Percentiles rank a stretch among this genome's conserved stretches.
Evolutionary conservation across 2,797 vertebrate species (phyloP).

Genomic region (Rachycentron canadum): DNA sequence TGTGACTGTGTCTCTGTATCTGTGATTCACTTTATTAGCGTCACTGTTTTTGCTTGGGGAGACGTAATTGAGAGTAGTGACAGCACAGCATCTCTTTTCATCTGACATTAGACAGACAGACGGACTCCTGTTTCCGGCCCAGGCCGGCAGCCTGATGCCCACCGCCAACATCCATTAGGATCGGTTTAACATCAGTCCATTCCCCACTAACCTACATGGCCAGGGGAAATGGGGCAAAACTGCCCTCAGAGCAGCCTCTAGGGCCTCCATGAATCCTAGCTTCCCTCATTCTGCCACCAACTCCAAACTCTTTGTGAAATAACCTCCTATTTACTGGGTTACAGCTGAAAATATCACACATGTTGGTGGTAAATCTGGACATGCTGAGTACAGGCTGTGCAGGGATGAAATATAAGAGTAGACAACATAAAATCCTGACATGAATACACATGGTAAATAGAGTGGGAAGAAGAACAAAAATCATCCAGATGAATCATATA

Average conservation of each 20-base stretch:
- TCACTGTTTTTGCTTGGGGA: slow-evolving; percentile 52
- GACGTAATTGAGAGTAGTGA: slow-evolving; percentile 62
- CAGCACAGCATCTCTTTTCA: slow-evolving; percentile 62
- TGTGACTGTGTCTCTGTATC: slow-evolving; percentile 29
- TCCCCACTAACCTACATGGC: slow-evolving; percentile 64
- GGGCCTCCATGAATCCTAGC: slow-evolving; percentile 41
- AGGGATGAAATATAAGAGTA: slow-evolving; percentile 13
- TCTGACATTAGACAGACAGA: slow-evolving; percentile 62
- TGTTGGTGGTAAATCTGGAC: not conserved
- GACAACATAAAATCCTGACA: slow-evolving; percentile 11
- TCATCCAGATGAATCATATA: slow-evolving; percentile 41
- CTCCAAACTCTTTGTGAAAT: slow-evolving; percentile 15
- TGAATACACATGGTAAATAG: slow-evolving; percentile 12
- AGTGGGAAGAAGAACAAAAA: slow-evolving; percentile 18
- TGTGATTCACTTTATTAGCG: slow-evolving; percentile 62
- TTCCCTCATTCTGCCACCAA: slow-evolving; percentile 45
- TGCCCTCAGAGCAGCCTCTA: slow-evolving; percentile 56
- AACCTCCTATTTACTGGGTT: slow-evolving; percentile 11
- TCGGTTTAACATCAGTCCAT: slow-evolving; percentile 58
- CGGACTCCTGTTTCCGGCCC: slow-evolving; percentile 53
- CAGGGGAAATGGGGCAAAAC: slow-evolving; percentile 63
- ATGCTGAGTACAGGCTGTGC: slow-evolving; percentile 11
- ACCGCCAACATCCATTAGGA: slow-evolving; percentile 72
- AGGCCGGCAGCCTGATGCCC: slow-evolving; percentile 49
- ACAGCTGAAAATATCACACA: slow-evolving; percentile 30